Evolutionary conservation across 2,113 vertebrate genomes (phyloP).

Genomic region (Lasiurus cinereus): DNA sequence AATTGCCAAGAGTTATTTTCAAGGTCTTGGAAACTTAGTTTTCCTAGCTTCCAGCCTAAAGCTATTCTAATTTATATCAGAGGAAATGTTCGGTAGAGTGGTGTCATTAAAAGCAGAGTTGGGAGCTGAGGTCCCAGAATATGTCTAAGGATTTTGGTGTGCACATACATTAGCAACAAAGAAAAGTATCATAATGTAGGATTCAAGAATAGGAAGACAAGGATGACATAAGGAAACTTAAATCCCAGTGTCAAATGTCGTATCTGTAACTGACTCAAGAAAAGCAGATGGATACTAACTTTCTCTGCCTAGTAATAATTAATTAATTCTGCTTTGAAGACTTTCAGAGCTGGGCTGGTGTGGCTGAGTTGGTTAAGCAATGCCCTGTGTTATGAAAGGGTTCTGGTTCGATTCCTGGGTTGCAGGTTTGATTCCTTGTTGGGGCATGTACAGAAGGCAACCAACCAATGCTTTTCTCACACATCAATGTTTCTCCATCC

Average conservation of each 20-base stretch:
- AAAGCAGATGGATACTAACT: not conserved
- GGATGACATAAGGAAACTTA: not conserved
- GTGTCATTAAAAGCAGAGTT: slow-evolving; percentile 24
- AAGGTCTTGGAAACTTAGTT: slow-evolving; percentile 16
- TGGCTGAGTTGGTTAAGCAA: not conserved
- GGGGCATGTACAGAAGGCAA: not conserved
- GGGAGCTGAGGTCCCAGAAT: not conserved
- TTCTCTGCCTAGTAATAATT: slow-evolving; percentile 3
- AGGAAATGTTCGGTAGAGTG: slow-evolving; percentile 5
- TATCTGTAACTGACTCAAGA: not conserved
- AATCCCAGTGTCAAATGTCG: not conserved
- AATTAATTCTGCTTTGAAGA: slow-evolving; percentile 42
- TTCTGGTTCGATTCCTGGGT: not conserved
- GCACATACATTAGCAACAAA: not conserved
- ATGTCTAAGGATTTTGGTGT: not conserved
- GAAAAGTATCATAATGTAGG: not conserved
- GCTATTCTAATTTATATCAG: slow-evolving; percentile 4
- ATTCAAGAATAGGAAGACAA: slow-evolving; percentile 43
- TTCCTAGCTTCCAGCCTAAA: slow-evolving; percentile 37
- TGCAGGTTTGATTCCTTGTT: not conserved
- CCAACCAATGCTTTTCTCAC: not conserved
- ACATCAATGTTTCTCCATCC: not conserved
- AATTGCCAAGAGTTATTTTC: slow-evolving; percentile 42
- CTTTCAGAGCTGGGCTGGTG: not conserved
- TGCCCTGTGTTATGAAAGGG: not conserved